Percentiles rank a stretch among this genome's conserved stretches.
These are phyloP conservation scores for Microtus montanus DNA, from an alignment of 2,113 vertebrate genomes.

Conservation along the genomic window DNA sequence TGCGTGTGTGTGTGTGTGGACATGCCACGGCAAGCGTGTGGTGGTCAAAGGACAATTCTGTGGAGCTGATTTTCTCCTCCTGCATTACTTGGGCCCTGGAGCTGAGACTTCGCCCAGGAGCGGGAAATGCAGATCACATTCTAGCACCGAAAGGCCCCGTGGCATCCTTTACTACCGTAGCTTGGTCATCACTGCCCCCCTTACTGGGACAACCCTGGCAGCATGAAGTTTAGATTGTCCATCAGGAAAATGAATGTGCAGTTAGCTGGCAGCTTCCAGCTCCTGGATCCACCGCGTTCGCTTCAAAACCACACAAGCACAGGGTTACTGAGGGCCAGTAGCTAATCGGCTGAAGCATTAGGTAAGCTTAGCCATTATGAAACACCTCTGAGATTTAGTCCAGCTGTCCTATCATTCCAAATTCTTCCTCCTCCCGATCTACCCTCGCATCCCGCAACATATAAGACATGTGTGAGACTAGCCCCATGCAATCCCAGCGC, in stretches of 20 bases:
- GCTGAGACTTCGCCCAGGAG: no score
- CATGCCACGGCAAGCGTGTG: not conserved
- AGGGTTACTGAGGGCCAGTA: not conserved
- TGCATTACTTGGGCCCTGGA: not conserved
- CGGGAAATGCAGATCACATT: not conserved
- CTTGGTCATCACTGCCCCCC: not conserved
- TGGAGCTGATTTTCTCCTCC: not conserved
- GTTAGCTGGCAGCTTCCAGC: not conserved
- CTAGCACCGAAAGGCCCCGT: not conserved
- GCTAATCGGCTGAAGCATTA: not conserved
- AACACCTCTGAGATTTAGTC: not conserved
- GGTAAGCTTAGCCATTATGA: not conserved
- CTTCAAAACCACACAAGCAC: not conserved
- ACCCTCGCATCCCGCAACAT: not conserved
- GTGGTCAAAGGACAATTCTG: not conserved
- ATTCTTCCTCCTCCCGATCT: not conserved
- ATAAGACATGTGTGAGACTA: not conserved
- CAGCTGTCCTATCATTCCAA: no score
- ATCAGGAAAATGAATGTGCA: not conserved
- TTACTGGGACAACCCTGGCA: not conserved
- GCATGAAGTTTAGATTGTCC: not conserved
- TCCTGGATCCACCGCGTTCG: not conserved
- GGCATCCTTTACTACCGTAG: accelerated
- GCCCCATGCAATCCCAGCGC: no score
- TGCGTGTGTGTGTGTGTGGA: not conserved